phyloP scores from a whole-genome alignment of 1,140 invertebrate species.

The Hormaphis cornu region DNA sequence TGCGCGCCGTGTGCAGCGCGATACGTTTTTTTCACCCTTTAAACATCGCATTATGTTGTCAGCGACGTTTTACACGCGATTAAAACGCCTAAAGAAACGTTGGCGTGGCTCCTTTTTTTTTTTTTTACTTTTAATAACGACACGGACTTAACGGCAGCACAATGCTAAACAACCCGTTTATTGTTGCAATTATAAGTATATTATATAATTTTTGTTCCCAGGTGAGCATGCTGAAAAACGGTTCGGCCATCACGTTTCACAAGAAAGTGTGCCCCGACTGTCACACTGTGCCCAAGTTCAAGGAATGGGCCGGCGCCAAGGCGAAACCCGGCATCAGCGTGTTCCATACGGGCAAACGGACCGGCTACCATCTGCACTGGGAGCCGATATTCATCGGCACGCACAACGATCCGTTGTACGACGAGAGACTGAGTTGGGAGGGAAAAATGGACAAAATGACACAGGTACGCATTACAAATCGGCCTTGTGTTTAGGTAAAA shows the following conservation, averaged over 20 bases:
- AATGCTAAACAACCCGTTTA: no score
- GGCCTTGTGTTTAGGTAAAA: no score
- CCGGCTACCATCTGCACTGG: slow-evolving; percentile 71
- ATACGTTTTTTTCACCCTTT: no score
- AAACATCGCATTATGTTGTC: no score
- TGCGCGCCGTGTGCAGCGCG: no score
- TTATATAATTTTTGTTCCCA: slow-evolving; percentile 37
- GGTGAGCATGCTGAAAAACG: slow-evolving; percentile 62
- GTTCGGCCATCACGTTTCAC: slow-evolving; percentile 79
- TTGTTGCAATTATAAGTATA: not conserved
- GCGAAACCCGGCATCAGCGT: slow-evolving; percentile 62
- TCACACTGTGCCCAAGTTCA: slow-evolving; percentile 74
- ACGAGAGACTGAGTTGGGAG: slow-evolving; percentile 78
- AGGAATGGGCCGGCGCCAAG: slow-evolving; percentile 64
- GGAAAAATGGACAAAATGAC: slow-evolving; percentile 90
- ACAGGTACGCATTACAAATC: slow-evolving; percentile 58
- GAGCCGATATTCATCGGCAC: slow-evolving; percentile 84
- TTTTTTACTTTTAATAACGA: no score
- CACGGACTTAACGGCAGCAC: no score
- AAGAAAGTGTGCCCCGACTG: slow-evolving; percentile 79
- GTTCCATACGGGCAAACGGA: slow-evolving; percentile 74
- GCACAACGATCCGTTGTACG: slow-evolving; percentile 76
- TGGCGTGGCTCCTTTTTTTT: no score
- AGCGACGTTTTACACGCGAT: no score
- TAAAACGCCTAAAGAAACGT: no score